phyloP scores from a whole-genome alignment of 2,113 vertebrate species.

The Rhinolophus ferrumequinum region DNA sequence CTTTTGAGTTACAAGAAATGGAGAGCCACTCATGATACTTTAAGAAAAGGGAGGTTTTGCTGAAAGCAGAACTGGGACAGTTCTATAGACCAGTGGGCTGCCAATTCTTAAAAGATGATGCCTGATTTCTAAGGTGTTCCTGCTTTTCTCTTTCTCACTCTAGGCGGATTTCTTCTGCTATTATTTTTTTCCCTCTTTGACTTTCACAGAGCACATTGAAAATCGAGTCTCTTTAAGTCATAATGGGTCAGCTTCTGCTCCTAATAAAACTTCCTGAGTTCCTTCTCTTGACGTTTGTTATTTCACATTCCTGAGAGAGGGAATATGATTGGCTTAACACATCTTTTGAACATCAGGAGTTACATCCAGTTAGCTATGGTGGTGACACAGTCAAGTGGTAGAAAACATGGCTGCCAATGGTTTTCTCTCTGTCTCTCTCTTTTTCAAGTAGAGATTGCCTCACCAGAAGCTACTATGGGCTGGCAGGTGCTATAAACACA shows the following conservation, averaged over 20 bases:
- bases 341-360: not conserved
- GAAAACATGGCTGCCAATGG: not conserved
- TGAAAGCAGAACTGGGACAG: not conserved
- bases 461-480: not conserved
- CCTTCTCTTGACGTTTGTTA: not conserved
- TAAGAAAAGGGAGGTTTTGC: not conserved
- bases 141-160: not conserved
- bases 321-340: not conserved
- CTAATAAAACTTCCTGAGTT: not conserved
- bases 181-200: not conserved
- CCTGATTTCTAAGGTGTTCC: not conserved
- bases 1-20: not conserved
- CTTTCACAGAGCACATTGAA: not conserved
- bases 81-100: not conserved
- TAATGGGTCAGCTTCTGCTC: not conserved
- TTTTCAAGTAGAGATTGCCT: not conserved
- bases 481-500: not conserved
- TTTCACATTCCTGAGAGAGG: constrained; percentile 19
- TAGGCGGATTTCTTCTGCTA: not conserved
- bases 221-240: not conserved
- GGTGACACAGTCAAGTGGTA: not conserved
- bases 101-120: not conserved
- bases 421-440: too few relatives aligned
- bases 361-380: not conserved
- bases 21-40: not conserved